Conservation (phyloP, 30 jellyfish, hydroid and myxozoan genomes). For the Sanderia malayensis region DNA sequence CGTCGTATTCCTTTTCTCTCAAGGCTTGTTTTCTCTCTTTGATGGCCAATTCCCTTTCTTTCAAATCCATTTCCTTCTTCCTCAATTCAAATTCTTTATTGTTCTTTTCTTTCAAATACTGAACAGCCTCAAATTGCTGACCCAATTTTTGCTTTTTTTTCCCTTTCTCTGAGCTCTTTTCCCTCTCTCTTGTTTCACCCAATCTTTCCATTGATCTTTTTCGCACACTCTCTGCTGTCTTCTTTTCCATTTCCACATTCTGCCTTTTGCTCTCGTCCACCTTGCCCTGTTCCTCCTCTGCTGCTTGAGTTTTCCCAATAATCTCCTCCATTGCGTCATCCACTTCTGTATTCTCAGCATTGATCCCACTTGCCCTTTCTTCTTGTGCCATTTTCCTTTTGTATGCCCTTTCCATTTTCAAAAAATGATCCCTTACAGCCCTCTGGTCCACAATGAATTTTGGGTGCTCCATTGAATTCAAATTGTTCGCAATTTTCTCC, state of each 20-base stretch:
- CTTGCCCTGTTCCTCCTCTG: slow-evolving; percentile 4
- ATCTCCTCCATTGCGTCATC: slow-evolving; percentile 18
- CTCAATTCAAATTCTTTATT: slow-evolving; percentile 3
- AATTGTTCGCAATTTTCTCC: slow-evolving; percentile 4
- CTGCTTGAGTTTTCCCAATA: background rate
- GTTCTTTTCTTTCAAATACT: background rate
- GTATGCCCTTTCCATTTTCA: background rate
- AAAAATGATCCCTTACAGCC: slow-evolving; percentile 18
- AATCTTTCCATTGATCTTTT: slow-evolving; percentile 14
- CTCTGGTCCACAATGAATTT: slow-evolving; percentile 1
- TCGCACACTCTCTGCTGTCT: slow-evolving; percentile 11
- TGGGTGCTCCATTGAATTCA: slow-evolving; percentile 2
- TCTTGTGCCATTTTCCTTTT: slow-evolving; percentile 13
- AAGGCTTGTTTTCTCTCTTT: background rate
- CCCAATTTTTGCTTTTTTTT: background rate
- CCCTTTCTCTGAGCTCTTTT: background rate
- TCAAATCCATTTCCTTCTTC: slow-evolving; percentile 3
- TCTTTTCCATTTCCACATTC: slow-evolving; percentile 6
- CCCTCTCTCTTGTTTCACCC: slow-evolving; percentile 8
- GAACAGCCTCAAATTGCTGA: background rate
- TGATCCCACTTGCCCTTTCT: slow-evolving; percentile 11
- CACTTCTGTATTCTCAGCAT: background rate
- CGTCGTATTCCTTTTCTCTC: slow-evolving; percentile 2
- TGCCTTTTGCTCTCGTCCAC: background rate
- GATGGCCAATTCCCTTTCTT: background rate